phyloP scores from a whole-genome alignment of 2,113 vertebrate species.

The Sardina pilchardus region DNA sequence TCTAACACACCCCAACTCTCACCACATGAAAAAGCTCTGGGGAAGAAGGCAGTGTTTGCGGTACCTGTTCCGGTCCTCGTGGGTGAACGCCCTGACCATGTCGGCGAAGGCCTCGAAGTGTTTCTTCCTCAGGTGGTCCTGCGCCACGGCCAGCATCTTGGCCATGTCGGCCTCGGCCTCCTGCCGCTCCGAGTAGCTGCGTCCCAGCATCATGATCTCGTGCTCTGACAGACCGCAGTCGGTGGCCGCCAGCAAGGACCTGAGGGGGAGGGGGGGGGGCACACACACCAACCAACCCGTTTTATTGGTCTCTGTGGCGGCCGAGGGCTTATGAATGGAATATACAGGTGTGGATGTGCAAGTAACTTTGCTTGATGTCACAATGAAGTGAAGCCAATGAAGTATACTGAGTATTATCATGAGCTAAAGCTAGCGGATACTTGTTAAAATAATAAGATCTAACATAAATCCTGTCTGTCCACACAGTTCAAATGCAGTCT shows the following conservation, averaged over 20 bases:
- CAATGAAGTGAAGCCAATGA: neutral
- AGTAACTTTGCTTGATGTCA: neutral
- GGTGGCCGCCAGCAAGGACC: conserved; percentile 73
- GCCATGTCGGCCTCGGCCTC: conserved; percentile 56
- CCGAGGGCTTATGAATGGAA: neutral
- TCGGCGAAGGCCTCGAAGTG: conserved; percentile 77
- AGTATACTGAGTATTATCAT: neutral
- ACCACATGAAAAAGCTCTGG: neutral
- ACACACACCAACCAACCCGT: neutral
- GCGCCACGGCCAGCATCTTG: conserved; percentile 74
- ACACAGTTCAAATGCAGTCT: neutral
- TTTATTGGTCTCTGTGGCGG: neutral
- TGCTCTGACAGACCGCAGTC: conserved; percentile 76
- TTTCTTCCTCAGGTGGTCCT: conserved; percentile 81
- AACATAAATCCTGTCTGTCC: neutral
- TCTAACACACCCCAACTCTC: neutral
- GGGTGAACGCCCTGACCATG: conserved; percentile 64
- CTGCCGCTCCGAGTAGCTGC: conserved; percentile 67
- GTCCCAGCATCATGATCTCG: conserved; percentile 81
- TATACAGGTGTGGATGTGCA: neutral
- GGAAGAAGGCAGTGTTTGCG: neutral
- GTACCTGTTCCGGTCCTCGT: conserved; percentile 80
- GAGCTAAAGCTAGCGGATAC: neutral
- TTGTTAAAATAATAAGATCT: neutral
- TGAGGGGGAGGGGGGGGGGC: too few relatives aligned